Percentiles rank a stretch among this genome's conserved stretches.
Conservation (phyloP, 1,140 invertebrate genomes). For the Drosophila parvula region DNA sequence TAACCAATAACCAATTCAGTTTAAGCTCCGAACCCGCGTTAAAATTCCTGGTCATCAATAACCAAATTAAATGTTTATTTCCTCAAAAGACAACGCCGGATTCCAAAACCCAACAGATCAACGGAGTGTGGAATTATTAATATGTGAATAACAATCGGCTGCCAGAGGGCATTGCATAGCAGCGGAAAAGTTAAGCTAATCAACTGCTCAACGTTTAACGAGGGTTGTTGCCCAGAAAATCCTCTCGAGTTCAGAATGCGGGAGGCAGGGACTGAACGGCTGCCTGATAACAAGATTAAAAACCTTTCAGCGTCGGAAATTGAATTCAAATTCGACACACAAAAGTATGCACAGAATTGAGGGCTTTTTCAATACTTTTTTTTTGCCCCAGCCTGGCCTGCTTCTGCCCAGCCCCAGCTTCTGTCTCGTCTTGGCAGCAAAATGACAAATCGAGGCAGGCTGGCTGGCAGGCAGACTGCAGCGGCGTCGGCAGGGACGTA, state of each 20-base stretch:
- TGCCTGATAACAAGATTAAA: conserved; percentile 78
- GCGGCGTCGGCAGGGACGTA: conserved; percentile 15
- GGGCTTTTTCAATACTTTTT: conserved; percentile 35
- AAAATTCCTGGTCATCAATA: conserved; percentile 21
- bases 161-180: conserved; percentile 37
- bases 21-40: not conserved
- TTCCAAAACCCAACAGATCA: not conserved
- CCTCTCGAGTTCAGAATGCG: conserved; percentile 38
- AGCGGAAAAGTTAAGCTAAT: conserved; percentile 70
- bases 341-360: conserved; percentile 78
- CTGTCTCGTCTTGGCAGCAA: conserved; percentile 64
- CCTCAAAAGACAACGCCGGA: conserved; percentile 7
- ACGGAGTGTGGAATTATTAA: conserved; percentile 47
- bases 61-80: conserved; percentile 26
- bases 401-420: conserved; percentile 5
- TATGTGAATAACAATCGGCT: conserved; percentile 47
- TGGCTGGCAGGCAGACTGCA: conserved; percentile 55
- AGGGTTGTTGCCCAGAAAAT: conserved; percentile 55
- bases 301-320: conserved; percentile 81
- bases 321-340: conserved; percentile 82
- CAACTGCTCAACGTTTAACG: conserved; percentile 69
- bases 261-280: conserved; percentile 32
- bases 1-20: not conserved
- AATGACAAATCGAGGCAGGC: conserved; percentile 77
- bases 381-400: conserved; percentile 4